Evolutionary conservation across 1,140 invertebrate species (phyloP).

Genomic region (Anoplophora glabripennis): DNA sequence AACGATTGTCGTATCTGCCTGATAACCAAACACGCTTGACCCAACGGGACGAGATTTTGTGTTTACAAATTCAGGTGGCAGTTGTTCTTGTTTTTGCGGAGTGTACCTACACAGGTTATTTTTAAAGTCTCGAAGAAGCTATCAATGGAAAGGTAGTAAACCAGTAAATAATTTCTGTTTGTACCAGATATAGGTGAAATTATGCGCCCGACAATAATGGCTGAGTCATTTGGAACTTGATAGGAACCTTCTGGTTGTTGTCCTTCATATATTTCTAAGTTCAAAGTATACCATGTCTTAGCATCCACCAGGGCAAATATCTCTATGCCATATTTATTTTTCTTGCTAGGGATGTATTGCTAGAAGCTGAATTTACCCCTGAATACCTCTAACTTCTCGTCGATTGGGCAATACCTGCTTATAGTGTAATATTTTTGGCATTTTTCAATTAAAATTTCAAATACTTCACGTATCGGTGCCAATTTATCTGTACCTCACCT

Average conservation of each 20-base stretch:
- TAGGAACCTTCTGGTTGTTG: constrained; percentile 28
- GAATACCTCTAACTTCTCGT: constrained; percentile 33
- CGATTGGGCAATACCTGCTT: no score
- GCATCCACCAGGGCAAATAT: constrained; percentile 17
- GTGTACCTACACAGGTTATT: constrained; percentile 16
- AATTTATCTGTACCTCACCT: constrained; percentile 36
- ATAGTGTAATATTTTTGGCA: constrained; percentile 26
- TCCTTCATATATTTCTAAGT: constrained; percentile 41
- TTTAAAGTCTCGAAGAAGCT: constrained; percentile 15
- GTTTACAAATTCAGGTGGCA: constrained; percentile 11
- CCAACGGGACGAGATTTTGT: background rate
- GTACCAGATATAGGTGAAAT: background rate
- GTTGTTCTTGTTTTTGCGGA: constrained; percentile 23
- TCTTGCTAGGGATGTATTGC: constrained; percentile 11
- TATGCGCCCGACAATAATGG: background rate
- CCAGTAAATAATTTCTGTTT: background rate
- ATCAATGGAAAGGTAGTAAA: background rate
- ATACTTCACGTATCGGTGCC: constrained; percentile 35
- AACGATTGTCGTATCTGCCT: constrained; percentile 19
- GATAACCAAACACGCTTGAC: constrained; percentile 23
- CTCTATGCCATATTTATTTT: constrained; percentile 35
- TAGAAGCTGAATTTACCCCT: constrained; percentile 6
- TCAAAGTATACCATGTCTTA: constrained; percentile 37
- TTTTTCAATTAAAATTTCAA: constrained; percentile 36
- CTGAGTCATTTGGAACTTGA: background rate